These are phyloP conservation scores for Amiota communis DNA, from an alignment of 2,888 invertebrate species.

Conservation along the genomic window DNA sequence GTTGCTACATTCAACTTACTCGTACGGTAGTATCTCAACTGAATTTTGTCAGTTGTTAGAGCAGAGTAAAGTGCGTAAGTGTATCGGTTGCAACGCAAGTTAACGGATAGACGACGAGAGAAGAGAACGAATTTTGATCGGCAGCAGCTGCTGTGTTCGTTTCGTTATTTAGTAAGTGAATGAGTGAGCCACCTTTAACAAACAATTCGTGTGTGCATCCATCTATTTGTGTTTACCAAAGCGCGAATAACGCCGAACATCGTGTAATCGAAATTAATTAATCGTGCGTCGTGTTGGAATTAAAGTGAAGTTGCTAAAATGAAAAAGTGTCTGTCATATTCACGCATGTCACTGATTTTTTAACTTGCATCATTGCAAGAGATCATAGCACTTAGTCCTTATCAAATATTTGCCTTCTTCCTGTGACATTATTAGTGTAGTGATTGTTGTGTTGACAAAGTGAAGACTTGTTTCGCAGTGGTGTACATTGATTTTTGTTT, in stretches of 20 bases:
- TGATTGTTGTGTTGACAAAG: conserved; percentile 65
- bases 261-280: too few species aligned
- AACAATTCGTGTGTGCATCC: too few species aligned
- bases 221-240: too few species aligned
- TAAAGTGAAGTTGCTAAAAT: background rate
- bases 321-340: background rate
- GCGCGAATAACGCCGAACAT: too few species aligned
- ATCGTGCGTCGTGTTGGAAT: too few species aligned
- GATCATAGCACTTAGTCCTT: too few species aligned
- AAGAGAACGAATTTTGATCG: background rate
- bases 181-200: background rate
- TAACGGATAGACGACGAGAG: background rate
- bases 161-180: background rate
- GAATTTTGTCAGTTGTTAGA: conserved; percentile 34
- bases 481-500: conserved; percentile 5
- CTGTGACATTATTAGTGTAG: conserved; percentile 54
- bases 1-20: too few species aligned
- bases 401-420: background rate
- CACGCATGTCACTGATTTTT: too few species aligned
- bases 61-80: conserved; percentile 42
- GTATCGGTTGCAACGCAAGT: conserved; percentile 39
- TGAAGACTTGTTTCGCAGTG: conserved; percentile 34
- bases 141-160: background rate
- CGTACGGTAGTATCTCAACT: too few species aligned
- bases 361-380: too few species aligned